Evolutionary conservation across 2,113 vertebrate genomes (phyloP), one percentile per base, ranked within the genome.

Genomic region (Ceyx margarethae): DNA sequence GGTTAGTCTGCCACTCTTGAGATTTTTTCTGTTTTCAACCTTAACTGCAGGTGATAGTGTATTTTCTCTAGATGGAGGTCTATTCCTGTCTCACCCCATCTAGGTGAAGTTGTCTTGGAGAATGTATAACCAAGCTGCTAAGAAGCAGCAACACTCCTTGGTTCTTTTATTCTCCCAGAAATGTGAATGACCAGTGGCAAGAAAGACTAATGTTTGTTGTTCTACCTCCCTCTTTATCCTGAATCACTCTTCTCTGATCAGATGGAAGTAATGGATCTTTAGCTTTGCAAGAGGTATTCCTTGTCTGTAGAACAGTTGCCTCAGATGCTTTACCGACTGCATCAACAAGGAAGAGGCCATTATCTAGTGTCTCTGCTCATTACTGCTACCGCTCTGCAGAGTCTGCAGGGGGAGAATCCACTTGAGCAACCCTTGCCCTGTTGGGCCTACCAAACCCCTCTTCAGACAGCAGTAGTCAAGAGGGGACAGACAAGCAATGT

Each of bases 151-250:
- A n/a, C 91, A 73, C 43, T 91, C 67, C 68, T 93, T 81, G 28
- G 7, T 78, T 94, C 18, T 77, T 90, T 83, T 61, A 62, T 90
- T 91, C 58, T 94, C 66, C 54, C 81, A 78, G 73, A 85, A 93
- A 90, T 46, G 33, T 85, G 81, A 87, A 92, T 56, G 42, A 31
- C 22, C 37, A 16, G 35, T 42, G 58, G 58, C 66, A 76, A 76
- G 43, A 57, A 84, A 85, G 57, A 48, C 31, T 20, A 43, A 0
- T 22, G 33, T 48, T 79, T 66, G 9, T 57, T 88, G 43, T 91
- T 78, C 26, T 26, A 40, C 22, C 66, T 80, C 31, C 33, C n/a
- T 87, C n/a, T 66, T 81, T 75, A 58, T 64, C n/a, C 51, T 50
- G 25, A 62, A 33, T 62, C 23, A 15, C 43, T 74, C 20, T 54